phyloP scores from a whole-genome alignment of 1,140 invertebrate species.

The Drosophila insularis region DNA sequence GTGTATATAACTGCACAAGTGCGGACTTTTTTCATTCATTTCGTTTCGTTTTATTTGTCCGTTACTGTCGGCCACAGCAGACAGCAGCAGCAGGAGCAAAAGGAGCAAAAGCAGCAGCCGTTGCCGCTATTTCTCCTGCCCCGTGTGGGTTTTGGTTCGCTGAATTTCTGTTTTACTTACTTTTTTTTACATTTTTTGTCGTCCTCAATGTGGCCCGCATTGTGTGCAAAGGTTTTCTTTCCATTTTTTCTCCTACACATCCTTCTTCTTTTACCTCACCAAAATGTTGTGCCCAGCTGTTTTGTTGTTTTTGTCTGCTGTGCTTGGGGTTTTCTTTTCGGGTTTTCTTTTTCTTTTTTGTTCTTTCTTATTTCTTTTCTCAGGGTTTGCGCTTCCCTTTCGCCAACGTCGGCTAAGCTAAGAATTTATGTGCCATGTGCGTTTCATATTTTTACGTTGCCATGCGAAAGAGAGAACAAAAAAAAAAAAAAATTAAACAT shows the following conservation, averaged over 20 bases:
- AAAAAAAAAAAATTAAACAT: slow-evolving; percentile 14
- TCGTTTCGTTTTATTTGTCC: slow-evolving; percentile 44
- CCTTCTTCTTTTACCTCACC: slow-evolving; percentile 15
- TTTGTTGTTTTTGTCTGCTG: slow-evolving; percentile 62
- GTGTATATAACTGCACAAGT: slow-evolving; percentile 15
- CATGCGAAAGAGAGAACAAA: slow-evolving; percentile 40
- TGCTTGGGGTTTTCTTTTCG: slow-evolving; percentile 28
- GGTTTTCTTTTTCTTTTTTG: slow-evolving; percentile 6
- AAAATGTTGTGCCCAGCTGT: slow-evolving; percentile 31
- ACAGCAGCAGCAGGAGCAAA: slow-evolving; percentile 47
- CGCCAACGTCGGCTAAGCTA: slow-evolving; percentile 58
- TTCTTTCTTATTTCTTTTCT: slow-evolving; percentile 12
- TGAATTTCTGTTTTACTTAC: slow-evolving; percentile 11
- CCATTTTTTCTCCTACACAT: slow-evolving; percentile 10
- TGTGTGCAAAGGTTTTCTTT: slow-evolving; percentile 55
- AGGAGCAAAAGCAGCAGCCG: neutral
- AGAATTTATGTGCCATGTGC: slow-evolving; percentile 74
- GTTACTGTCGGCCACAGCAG: slow-evolving; percentile 64
- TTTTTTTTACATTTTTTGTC: slow-evolving; percentile 24
- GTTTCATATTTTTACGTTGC: slow-evolving; percentile 71
- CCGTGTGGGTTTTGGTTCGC: slow-evolving; percentile 10
- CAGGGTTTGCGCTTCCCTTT: slow-evolving; percentile 42
- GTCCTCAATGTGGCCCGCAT: slow-evolving; percentile 68
- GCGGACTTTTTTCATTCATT: slow-evolving; percentile 65
- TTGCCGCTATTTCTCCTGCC: slow-evolving; percentile 1